A percentile compares a stretch with the other conserved stretches of the same genome.
These are phyloP conservation scores for Pseudomyrmex dendroicus DNA, from an alignment of 1,140 invertebrate species.

Conservation along the genomic window DNA sequence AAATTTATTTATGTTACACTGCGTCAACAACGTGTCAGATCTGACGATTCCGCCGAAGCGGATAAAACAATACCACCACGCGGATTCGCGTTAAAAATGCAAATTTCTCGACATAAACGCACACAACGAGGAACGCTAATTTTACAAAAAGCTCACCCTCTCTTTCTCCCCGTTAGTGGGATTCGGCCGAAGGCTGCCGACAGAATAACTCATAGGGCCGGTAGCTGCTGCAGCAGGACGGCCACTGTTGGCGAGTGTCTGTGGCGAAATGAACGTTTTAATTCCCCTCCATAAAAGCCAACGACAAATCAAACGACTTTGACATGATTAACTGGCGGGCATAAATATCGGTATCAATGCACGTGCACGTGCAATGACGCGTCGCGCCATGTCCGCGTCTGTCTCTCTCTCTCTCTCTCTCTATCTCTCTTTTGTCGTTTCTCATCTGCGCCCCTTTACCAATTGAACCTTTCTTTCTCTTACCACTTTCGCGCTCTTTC, in stretches of 20 bases:
- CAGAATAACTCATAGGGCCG: constrained; percentile 82
- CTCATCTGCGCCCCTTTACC: not conserved
- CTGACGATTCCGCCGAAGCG: constrained; percentile 13
- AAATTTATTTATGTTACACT: constrained; percentile 8
- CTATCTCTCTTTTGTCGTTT: constrained; percentile 52
- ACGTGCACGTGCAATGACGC: constrained; percentile 82
- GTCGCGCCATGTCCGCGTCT: constrained; percentile 72
- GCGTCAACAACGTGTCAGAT: constrained; percentile 19
- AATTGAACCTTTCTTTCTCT: constrained; percentile 26
- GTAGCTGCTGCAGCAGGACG: constrained; percentile 67
- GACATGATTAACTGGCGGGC: constrained; percentile 85
- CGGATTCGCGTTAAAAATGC: constrained; percentile 64
- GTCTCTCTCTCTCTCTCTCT: not conserved
- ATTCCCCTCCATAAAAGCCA: constrained; percentile 85
- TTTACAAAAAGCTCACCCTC: constrained; percentile 81
- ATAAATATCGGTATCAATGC: constrained; percentile 85
- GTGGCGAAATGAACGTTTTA: constrained; percentile 85
- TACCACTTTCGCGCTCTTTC: constrained; percentile 19
- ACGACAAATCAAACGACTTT: constrained; percentile 85
- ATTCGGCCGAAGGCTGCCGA: constrained; percentile 73
- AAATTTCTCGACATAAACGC: constrained; percentile 59
- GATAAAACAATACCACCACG: not conserved
- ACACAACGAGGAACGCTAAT: constrained; percentile 75
- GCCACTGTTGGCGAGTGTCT: constrained; percentile 83
- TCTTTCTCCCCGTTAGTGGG: not conserved